Conservation (phyloP, 1,140 invertebrate genomes). For the Drosophila tropicalis region DNA sequence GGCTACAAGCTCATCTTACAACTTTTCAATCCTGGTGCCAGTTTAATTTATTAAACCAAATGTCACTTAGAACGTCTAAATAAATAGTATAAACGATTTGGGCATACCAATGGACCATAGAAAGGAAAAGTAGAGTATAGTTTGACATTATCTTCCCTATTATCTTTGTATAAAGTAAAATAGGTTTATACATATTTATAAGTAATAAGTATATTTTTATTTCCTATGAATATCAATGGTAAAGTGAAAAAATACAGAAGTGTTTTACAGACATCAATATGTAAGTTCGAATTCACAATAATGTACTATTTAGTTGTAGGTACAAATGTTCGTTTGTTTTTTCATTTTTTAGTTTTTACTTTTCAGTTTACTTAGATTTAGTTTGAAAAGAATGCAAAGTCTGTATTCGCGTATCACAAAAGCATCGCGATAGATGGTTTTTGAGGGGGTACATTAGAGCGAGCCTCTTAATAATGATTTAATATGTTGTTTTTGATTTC, state of each 20-base stretch:
- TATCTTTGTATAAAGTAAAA: too few relatives aligned
- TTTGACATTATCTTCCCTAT: too few relatives aligned
- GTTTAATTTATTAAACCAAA: too few relatives aligned
- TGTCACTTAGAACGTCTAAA: too few relatives aligned
- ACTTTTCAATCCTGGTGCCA: too few relatives aligned
- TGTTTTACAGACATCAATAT: slow-evolving; percentile 56
- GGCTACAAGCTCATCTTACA: too few relatives aligned
- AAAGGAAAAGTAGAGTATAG: too few relatives aligned
- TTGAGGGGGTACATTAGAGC: too few relatives aligned
- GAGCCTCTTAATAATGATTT: slow-evolving; percentile 56
- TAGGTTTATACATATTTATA: too few relatives aligned
- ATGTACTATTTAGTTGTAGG: slow-evolving; percentile 54
- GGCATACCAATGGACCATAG: too few relatives aligned
- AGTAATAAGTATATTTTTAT: slow-evolving; percentile 47
- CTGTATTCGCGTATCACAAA: slow-evolving; percentile 55
- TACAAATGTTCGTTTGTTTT: slow-evolving; percentile 43
- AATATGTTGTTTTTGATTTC: too few relatives aligned
- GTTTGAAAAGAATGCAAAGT: slow-evolving; percentile 55
- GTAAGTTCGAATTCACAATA: slow-evolving; percentile 49
- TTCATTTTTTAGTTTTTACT: neutral
- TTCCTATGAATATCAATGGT: slow-evolving; percentile 51
- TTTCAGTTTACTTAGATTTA: slow-evolving; percentile 45
- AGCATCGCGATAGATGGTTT: slow-evolving; percentile 45
- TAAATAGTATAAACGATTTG: too few relatives aligned
- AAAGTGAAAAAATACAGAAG: slow-evolving; percentile 56